phyloP scores from a whole-genome alignment of 1,140 invertebrate species.

The Arion vulgaris region DNA sequence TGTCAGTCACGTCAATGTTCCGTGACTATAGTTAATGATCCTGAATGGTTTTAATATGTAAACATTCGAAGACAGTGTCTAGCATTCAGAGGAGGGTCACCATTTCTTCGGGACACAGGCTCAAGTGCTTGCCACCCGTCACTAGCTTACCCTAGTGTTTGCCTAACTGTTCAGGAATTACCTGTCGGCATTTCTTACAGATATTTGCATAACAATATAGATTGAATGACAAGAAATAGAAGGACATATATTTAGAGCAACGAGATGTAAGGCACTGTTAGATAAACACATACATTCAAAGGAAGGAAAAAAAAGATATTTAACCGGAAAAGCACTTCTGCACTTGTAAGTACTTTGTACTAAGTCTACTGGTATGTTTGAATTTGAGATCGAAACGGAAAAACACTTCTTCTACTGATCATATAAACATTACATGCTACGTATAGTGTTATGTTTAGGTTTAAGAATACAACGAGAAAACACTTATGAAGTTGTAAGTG shows the following conservation, averaged over 20 bases:
- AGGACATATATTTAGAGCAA: not conserved
- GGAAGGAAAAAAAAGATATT: not conserved
- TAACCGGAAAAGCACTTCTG: not conserved
- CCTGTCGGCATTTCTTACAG: not conserved
- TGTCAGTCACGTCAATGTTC: not conserved
- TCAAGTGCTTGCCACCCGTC: not conserved
- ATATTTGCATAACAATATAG: not conserved
- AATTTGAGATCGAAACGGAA: not conserved
- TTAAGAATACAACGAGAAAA: too few species aligned
- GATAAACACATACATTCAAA: not conserved
- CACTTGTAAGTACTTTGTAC: not conserved
- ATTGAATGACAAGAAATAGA: not conserved
- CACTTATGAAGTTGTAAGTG: too few species aligned
- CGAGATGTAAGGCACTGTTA: not conserved
- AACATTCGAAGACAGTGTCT: not conserved
- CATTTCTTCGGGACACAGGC: not conserved
- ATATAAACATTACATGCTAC: not conserved
- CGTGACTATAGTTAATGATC: not conserved
- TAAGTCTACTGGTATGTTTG: not conserved
- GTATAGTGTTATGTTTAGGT: too few species aligned
- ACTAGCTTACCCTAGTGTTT: not conserved
- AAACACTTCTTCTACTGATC: too few species aligned
- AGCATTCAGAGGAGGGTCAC: not conserved
- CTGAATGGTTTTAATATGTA: not conserved
- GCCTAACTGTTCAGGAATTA: conserved; percentile 3